Base-by-base conservation (phyloP, 2,888 invertebrate species). In the Ectobius pallidus region DNA sequence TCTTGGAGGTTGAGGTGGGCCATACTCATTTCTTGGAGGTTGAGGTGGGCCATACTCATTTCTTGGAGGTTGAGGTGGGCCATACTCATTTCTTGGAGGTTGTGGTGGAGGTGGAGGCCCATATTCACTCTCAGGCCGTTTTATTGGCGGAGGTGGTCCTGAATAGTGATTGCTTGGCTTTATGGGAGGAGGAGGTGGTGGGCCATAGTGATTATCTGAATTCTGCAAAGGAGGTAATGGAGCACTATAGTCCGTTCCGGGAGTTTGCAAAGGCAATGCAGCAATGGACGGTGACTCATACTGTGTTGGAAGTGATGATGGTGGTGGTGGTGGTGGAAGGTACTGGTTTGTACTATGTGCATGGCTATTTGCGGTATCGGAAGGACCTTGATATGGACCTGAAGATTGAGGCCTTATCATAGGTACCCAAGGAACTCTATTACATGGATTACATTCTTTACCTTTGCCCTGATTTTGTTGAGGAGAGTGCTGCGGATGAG, bases 341-440 rank as follows among this genome's bases (percentile, higher is more conserved):
- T 63, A 71, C 11, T 7, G 30, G 46, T 69, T 63, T 4, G 63
- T 14, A 7, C 3, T 25, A 22, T 9, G 52, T 3, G 11, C 52
- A 4, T 52, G 52, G 22, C 52, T 9, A 25, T 25, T 52, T 39
- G 22, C 65, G 16, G 25, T 42, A 34, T 58, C 42, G 1, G 55
- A 58, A 1, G 39, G n/a, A 1, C 69, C 69, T 0, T 58, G 25
- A 55, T 25, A 11, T 22, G 30, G n/a, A 6, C 30, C 46, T 7
- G 34, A 34, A 32, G 6, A 27, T 1, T 52, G 34, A 42, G 70
- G 1, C 34, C 42, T 34, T 11, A 18, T 30, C 44, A 67, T 65
- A 4, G 79, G 77, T n/a, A 94, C 89, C 94, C 94, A 94, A 73
- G 94, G 94, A 79, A 90, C 88, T 81, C 89, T 87, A 81, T 94